These are phyloP conservation scores for Homarus gammarus DNA, from an alignment of 2,888 invertebrate species.

Conservation along the genomic window DNA sequence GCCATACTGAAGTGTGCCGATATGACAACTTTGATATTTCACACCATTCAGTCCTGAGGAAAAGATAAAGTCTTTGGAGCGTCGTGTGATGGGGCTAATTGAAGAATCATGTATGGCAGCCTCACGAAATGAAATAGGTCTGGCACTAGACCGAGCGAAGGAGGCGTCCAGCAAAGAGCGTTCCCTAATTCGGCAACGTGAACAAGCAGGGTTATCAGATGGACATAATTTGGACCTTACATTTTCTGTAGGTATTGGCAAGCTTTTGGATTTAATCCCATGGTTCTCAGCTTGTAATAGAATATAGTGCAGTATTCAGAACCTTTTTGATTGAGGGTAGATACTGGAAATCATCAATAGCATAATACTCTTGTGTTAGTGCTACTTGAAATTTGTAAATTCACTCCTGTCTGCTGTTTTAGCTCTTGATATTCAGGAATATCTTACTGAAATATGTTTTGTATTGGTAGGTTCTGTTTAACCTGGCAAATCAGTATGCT, in stretches of 20 bases:
- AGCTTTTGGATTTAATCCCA: no score
- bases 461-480: conserved; percentile 91
- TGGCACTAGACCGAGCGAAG: conserved; percentile 93
- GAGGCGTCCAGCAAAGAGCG: conserved; percentile 97
- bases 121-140: conserved; percentile 83
- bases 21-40: no score
- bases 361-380: no score
- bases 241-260: conserved; percentile 87
- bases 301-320: no score
- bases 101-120: conserved; percentile 92
- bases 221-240: conserved; percentile 96
- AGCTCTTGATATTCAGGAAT: neutral
- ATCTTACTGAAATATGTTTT: conserved; percentile 78
- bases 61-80: conserved; percentile 92
- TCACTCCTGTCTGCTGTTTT: neutral
- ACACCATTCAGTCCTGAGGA: conserved; percentile 88
- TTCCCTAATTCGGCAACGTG: conserved; percentile 92
- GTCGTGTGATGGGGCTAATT: conserved; percentile 91
- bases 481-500: conserved; percentile 96
- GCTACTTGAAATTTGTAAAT: neutral
- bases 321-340: no score
- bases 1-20: no score
- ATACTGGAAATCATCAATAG: no score
- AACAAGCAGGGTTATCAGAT: conserved; percentile 93
- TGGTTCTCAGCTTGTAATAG: no score